Base-by-base conservation (phyloP, 2,113 vertebrate genomes). In the Xenotilapia caudafasciata region DNA sequence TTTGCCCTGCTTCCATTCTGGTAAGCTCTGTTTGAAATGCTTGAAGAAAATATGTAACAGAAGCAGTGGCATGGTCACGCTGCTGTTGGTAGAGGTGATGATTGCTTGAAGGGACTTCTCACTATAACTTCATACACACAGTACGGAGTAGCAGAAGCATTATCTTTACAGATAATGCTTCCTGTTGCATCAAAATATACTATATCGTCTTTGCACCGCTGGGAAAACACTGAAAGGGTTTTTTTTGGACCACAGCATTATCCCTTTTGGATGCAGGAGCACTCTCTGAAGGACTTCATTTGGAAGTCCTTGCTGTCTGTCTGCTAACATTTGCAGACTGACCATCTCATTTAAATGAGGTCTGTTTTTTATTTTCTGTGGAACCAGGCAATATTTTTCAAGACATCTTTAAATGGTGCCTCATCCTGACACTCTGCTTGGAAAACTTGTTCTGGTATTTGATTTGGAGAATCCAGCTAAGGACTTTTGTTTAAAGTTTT, bases 321-420 rank as follows among this genome's bases (percentile, higher is more conserved):
- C 53, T 12, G 0, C 2, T 13, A 55, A 23, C 10, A 55, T 23
- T 23, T 55, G 53, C 53, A 55, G 21, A 23, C 53, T 55, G 21
- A 0, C 53, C 4, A 13, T 55, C 21, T 55, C 53, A 55, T 1
- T 55, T 23, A 23, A 55, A 55, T 23, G 53, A 55, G 21, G 11
- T 55, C 3, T 54, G 5, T 54, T 23, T 55, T 53, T 6, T 47
- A 47, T 47, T 2, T 23, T 21, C 53, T 55, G 3, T 55, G 10
- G 53, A 0, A 55, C 53, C 0, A 55, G n/a, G 6, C n/a, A 55
- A 23, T 55, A 13, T 55, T 55, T 55, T 55, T 55, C 4, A 23
- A 21, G 2, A 23, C 53, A 0, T 55, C 10, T 1, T 23, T 55
- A 23, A 0, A 55, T 55, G 21, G 53, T 0, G 6, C 53, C 6